A percentile compares a stretch with the other conserved stretches of the same genome.
These are phyloP conservation scores for Hoplostethus atlanticus DNA, from an alignment of 2,797 vertebrate genomes.

Conservation along the genomic window DNA sequence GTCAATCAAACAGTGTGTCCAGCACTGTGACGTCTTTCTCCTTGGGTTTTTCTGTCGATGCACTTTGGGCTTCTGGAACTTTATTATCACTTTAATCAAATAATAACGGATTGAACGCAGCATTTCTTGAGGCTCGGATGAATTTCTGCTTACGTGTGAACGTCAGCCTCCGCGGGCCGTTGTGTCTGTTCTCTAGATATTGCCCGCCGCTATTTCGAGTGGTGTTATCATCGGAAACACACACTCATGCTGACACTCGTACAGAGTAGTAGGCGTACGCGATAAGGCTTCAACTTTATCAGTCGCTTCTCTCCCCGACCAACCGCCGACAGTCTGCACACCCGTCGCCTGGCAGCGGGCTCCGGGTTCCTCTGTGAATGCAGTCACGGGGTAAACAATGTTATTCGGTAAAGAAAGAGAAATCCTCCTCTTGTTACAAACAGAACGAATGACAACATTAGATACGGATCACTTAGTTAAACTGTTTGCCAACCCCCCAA, in stretches of 20 bases:
- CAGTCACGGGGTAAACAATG: not conserved
- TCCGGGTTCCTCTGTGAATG: too few species aligned
- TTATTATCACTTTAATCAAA: slow-evolving; percentile 34
- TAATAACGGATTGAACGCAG: too few species aligned
- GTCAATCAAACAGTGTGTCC: too few species aligned
- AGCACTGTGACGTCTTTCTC: too few species aligned
- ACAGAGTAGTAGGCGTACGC: not conserved
- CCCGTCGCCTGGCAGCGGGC: too few species aligned
- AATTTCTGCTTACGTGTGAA: too few species aligned
- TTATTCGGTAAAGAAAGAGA: not conserved
- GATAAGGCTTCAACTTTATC: not conserved
- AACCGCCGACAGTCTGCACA: not conserved
- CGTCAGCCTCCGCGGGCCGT: too few species aligned
- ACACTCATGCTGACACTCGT: not conserved
- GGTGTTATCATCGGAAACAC: not conserved
- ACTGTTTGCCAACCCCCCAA: not conserved
- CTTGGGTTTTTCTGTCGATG: too few species aligned
- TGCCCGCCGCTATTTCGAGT: not conserved
- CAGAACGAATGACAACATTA: not conserved
- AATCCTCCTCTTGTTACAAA: not conserved
- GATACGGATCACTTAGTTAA: not conserved
- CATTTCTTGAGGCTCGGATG: too few species aligned
- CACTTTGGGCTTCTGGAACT: too few species aligned
- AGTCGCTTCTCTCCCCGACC: not conserved
- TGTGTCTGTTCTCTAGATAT: not conserved